Conservation (phyloP, 1,140 invertebrate genomes). For the Listronotus oregonensis region DNA sequence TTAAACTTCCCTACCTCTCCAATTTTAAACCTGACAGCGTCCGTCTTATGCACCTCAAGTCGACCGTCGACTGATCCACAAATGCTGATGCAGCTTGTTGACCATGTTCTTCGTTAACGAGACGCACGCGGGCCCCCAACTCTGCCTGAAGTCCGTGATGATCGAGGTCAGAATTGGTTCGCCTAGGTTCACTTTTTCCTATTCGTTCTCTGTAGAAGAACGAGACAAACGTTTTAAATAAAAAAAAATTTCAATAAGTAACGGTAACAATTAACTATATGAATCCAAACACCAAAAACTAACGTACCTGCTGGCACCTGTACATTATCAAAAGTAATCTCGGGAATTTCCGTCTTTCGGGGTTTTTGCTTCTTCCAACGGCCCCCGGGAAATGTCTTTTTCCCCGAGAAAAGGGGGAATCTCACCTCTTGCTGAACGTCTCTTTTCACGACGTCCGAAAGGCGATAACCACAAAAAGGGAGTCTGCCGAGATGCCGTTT, state of each 20-base stretch:
- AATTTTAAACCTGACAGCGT: slow-evolving; percentile 41
- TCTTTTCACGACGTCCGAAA: slow-evolving; percentile 44
- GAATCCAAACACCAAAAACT: too few species aligned
- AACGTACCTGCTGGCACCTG: slow-evolving; percentile 52
- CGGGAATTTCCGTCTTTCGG: slow-evolving; percentile 30
- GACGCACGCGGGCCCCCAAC: slow-evolving; percentile 51
- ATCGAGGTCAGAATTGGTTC: slow-evolving; percentile 44
- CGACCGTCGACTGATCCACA: slow-evolving; percentile 63
- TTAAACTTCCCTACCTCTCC: slow-evolving; percentile 46
- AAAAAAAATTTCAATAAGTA: too few species aligned
- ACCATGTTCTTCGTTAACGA: slow-evolving; percentile 58
- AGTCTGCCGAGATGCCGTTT: slow-evolving; percentile 56
- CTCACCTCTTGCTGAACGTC: slow-evolving; percentile 58
- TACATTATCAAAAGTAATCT: slow-evolving; percentile 59
- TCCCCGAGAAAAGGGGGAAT: slow-evolving; percentile 75
- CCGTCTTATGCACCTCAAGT: slow-evolving; percentile 53
- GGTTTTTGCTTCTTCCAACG: slow-evolving; percentile 57
- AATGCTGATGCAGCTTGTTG: slow-evolving; percentile 63
- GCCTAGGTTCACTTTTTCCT: slow-evolving; percentile 48
- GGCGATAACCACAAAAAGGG: slow-evolving; percentile 62
- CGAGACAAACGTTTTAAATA: too few species aligned
- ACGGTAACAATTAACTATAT: too few species aligned
- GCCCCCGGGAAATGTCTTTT: slow-evolving; percentile 69
- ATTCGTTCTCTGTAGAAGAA: too few species aligned
- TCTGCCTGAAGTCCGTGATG: slow-evolving; percentile 52